Evolutionary conservation across 2,888 invertebrate species (phyloP).

Genomic region (Eudemis profundana): DNA sequence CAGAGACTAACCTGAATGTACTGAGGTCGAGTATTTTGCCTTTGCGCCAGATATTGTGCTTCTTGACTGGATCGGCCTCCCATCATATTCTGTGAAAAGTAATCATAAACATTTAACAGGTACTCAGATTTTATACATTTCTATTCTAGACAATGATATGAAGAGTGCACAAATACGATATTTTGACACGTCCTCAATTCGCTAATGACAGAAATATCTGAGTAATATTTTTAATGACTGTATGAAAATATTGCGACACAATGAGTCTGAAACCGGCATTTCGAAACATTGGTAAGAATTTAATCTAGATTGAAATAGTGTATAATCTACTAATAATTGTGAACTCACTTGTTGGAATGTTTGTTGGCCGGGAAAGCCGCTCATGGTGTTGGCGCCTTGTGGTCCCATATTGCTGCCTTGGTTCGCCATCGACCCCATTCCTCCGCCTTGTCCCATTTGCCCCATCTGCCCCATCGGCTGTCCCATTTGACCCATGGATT

Average conservation of each 20-base stretch:
- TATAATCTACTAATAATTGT: background rate
- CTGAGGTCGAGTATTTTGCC: slow-evolving; percentile 86
- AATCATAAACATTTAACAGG: background rate
- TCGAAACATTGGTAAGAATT: too few species aligned
- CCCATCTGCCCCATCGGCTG: slow-evolving; percentile 84
- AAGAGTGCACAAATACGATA: too few species aligned
- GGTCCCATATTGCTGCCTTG: slow-evolving; percentile 82
- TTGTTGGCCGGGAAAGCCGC: slow-evolving; percentile 83
- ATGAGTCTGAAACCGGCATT: too few species aligned
- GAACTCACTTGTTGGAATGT: slow-evolving; percentile 79
- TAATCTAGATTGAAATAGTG: too few species aligned
- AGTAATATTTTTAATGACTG: too few species aligned
- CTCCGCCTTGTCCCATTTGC: slow-evolving; percentile 80
- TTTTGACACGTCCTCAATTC: too few species aligned
- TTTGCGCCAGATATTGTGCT: slow-evolving; percentile 85
- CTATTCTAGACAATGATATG: too few species aligned
- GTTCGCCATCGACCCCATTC: slow-evolving; percentile 78
- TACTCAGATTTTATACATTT: too few species aligned
- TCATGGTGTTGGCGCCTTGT: slow-evolving; percentile 79
- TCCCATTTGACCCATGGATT: slow-evolving; percentile 79
- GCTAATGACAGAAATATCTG: too few species aligned
- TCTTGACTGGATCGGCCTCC: slow-evolving; percentile 84
- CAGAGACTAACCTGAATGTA: slow-evolving; percentile 86
- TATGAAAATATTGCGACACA: too few species aligned
- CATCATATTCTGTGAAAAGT: slow-evolving; percentile 85